Base-by-base conservation (phyloP, 2,797 vertebrate species). In the Clamator glandarius region DNA sequence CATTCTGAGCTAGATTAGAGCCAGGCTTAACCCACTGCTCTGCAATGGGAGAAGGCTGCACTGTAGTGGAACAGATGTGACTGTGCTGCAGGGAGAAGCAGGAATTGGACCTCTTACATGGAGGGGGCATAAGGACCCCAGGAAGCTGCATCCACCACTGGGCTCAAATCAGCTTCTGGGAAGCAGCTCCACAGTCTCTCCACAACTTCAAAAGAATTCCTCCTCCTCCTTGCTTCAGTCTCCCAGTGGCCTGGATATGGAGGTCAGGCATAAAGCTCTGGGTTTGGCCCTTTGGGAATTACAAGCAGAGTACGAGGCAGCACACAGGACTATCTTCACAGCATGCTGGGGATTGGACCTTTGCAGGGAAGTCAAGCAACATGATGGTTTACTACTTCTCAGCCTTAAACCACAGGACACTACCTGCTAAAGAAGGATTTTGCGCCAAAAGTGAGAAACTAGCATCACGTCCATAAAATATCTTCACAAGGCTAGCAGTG, bases 151-250 rank as follows among this genome's bases (percentile, higher is more conserved):
- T 52, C 80, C 23, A 81, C 67, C 90, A 41, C 50, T 24, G 36
- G 82, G 41, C 79, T 91, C 63, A 39, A 77, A 50, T 46, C 52
- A 61, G 59, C n/a, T 84, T 77, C 44, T 48, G 41, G 41, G 70
- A 61, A 87, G 61, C 75, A 93, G 54, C 69, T 79, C 73, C 89
- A 76, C 23, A 70, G 42, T n/a, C 42, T 8, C 17, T 66, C 74
- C 41, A 74, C 61, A 44, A 46, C 89, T 90, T 96, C 91, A 92
- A 91, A 96, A 35, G 89, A 64, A 88, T 90, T 91, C 52, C 17
- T 77, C 15, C 57, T 90, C 35, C 55, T 90, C 35, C 63, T 46
- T 57, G 41, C 61, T 75, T 82, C 70, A 76, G 63, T 50, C 77
- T 89, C 50, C 92, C 80, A 63, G 62, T 79, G 91, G 92, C 87